Evolutionary conservation across 2,797 vertebrate species (phyloP).

Genomic region (Rhynchotus rufescens): DNA sequence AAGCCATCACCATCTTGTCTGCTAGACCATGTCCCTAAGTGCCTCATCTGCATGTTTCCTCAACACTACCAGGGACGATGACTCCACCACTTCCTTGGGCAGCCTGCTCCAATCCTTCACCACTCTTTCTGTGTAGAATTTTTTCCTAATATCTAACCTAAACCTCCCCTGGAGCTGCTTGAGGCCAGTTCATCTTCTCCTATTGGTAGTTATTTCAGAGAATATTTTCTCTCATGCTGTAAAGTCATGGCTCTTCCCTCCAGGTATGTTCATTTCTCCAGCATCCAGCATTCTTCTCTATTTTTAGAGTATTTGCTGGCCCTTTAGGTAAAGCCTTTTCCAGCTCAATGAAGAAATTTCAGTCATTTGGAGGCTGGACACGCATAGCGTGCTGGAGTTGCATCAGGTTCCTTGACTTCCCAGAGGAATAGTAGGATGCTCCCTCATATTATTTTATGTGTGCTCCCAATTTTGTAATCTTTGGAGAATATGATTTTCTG

Average conservation of each 20-base stretch:
- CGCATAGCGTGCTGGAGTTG: neutral
- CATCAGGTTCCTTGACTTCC: neutral
- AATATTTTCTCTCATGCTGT: neutral
- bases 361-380: rapidly evolving
- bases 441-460: neutral
- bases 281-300: neutral
- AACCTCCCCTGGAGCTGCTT: too few species aligned
- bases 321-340: neutral
- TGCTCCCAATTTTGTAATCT: neutral
- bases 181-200: too few species aligned
- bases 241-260: neutral
- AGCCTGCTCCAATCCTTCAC: too few species aligned
- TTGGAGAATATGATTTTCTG: neutral
- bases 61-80: too few species aligned
- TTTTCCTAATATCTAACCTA: too few species aligned
- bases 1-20: too few species aligned
- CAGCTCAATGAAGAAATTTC: rapidly evolving
- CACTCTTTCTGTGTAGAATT: too few species aligned
- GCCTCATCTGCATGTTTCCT: too few species aligned
- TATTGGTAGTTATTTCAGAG: too few species aligned
- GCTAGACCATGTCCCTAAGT: too few species aligned
- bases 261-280: neutral
- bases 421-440: too few species aligned
- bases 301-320: neutral
- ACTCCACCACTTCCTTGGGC: too few species aligned